phyloP scores from a whole-genome alignment of 2,797 vertebrate species.

The Pteronotus mesoamericanus region DNA sequence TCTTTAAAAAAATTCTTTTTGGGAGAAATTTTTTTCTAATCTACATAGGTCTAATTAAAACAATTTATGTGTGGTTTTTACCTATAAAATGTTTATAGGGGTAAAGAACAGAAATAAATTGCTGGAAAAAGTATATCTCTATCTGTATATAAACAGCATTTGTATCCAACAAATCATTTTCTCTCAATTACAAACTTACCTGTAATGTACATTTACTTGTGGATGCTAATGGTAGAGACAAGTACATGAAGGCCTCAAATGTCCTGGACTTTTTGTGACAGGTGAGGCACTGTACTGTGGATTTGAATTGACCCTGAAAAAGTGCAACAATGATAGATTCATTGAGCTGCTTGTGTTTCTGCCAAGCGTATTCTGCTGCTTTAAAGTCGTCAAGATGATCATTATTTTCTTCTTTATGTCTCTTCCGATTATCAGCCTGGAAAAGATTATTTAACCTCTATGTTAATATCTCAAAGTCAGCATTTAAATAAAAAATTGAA shows the following conservation, averaged over 20 bases:
- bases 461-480: constrained; percentile 5
- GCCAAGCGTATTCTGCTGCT: constrained; percentile 94
- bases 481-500: background rate
- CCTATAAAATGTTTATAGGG: background rate
- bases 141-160: background rate
- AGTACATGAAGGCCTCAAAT: constrained; percentile 99
- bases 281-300: constrained; percentile 96
- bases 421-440: constrained; percentile 96
- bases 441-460: constrained; percentile 63
- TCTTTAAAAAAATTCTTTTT: background rate
- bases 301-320: constrained; percentile 99
- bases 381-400: constrained; percentile 92
- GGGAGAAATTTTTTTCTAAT: background rate
- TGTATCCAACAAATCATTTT: background rate
- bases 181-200: constrained; percentile 79
- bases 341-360: constrained; percentile 96
- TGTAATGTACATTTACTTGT: constrained; percentile 96
- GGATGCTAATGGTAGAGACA: constrained; percentile 93
- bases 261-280: constrained; percentile 95
- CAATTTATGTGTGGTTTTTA: background rate
- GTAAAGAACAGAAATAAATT: background rate
- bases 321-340: constrained; percentile 96
- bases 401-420: constrained; percentile 95
- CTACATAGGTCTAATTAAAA: background rate
- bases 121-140: background rate